These are phyloP conservation scores for Mnemiopsis leidyi DNA, from an alignment of 37 sponge, comb jelly and placozoan species.

Conservation along the genomic window DNA sequence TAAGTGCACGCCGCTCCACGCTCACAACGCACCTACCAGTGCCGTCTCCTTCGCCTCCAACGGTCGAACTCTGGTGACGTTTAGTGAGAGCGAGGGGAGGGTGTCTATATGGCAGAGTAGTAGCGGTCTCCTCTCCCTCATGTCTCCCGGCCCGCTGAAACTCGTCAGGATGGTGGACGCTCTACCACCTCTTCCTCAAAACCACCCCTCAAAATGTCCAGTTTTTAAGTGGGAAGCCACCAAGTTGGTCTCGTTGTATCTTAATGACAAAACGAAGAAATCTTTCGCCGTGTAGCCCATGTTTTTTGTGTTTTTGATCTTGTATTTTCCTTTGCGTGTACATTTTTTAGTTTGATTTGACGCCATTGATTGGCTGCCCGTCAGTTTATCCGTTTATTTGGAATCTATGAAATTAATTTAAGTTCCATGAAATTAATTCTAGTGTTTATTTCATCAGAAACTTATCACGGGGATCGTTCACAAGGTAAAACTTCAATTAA, in stretches of 20 bases:
- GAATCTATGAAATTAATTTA: neutral
- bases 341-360: neutral
- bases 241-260: conserved; percentile 16
- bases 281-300: conserved; percentile 35
- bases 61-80: conserved; percentile 25
- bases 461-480: neutral
- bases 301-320: neutral
- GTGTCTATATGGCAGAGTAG: conserved; percentile 46
- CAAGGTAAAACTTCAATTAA: neutral
- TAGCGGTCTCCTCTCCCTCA: conserved; percentile 13
- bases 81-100: conserved; percentile 37
- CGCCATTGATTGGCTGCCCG: neutral
- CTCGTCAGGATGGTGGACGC: conserved; percentile 9
- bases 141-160: conserved; percentile 36
- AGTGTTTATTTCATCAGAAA: neutral
- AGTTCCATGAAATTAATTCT: neutral
- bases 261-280: conserved; percentile 34
- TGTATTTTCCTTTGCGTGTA: neutral
- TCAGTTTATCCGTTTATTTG: neutral
- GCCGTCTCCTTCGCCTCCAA: conserved; percentile 14
- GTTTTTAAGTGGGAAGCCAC: conserved; percentile 42
- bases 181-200: conserved; percentile 1
- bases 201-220: neutral
- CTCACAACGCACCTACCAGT: conserved; percentile 17
- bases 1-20: conserved; percentile 37